Percentiles rank a stretch among this genome's conserved stretches.
Conservation (phyloP, 1,140 invertebrate species). For the Apocrypta bakeri region DNA sequence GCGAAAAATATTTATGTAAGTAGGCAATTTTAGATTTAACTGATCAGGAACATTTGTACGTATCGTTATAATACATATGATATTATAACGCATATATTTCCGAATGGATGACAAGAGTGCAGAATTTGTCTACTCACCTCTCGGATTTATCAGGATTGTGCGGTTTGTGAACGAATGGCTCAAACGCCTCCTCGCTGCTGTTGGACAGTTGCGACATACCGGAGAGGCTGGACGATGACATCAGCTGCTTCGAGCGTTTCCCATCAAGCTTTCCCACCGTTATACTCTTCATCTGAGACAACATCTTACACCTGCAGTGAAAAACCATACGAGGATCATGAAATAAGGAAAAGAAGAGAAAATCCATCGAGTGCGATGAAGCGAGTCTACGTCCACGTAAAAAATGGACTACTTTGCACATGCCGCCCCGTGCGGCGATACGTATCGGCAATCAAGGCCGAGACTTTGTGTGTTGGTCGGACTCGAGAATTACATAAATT, state of each 20-base stretch:
- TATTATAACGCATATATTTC: too few species aligned
- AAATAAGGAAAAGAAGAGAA: not conserved
- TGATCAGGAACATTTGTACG: not conserved
- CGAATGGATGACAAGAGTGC: too few species aligned
- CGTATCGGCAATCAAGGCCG: not conserved
- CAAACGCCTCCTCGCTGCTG: constrained; percentile 70
- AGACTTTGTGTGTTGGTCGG: too few species aligned
- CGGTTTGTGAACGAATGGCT: constrained; percentile 67
- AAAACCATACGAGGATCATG: not conserved
- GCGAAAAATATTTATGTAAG: not conserved
- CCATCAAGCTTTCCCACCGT: constrained; percentile 62
- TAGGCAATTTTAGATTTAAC: not conserved
- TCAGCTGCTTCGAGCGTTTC: constrained; percentile 68
- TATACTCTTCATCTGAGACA: constrained; percentile 65
- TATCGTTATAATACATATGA: too few species aligned
- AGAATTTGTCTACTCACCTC: too few species aligned
- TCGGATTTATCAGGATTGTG: constrained; percentile 62
- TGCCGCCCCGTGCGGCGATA: not conserved
- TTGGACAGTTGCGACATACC: constrained; percentile 72
- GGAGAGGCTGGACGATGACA: constrained; percentile 71
- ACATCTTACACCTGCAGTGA: constrained; percentile 63
- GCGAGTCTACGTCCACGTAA: not conserved
- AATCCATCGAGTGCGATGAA: not conserved
- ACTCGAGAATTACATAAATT: constrained; percentile 19
- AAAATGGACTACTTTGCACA: constrained; percentile 15